A percentile compares a stretch with the other conserved stretches of the same genome.
Evolutionary conservation across 2,113 vertebrate genomes (phyloP).

Genomic region (Chinchilla lanigera): DNA sequence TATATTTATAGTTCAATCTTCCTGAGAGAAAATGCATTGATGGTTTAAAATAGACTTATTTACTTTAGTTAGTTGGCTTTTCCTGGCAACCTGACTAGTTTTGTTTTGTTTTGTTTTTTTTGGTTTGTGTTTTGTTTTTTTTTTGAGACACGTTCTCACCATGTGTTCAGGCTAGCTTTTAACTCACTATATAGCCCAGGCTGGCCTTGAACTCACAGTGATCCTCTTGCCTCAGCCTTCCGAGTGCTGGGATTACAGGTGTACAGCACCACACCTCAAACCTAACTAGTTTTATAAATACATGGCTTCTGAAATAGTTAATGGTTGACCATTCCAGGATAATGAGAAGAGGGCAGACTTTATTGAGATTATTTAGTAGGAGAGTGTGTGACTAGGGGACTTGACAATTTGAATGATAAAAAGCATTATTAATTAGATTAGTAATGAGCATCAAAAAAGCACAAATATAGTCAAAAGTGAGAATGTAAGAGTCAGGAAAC

Average conservation of each 20-base stretch:
- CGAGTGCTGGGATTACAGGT: background rate
- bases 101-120: background rate
- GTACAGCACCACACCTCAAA: background rate
- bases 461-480: background rate
- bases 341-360: background rate
- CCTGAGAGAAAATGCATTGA: slow-evolving; percentile 47
- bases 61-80: slow-evolving; percentile 55
- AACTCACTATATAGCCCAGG: background rate
- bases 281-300: background rate
- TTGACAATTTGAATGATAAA: background rate
- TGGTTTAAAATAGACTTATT: slow-evolving; percentile 57
- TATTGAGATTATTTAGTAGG: background rate
- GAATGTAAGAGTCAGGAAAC: background rate
- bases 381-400: background rate
- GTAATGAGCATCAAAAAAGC: background rate
- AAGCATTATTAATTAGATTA: background rate
- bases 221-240: background rate
- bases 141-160: background rate
- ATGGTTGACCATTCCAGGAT: background rate
- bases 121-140: too few species aligned
- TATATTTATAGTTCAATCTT: slow-evolving; percentile 68
- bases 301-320: slow-evolving; percentile 45
- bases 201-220: background rate
- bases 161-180: too few species aligned
- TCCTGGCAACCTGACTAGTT: slow-evolving; percentile 54